Conservation (phyloP, 1,140 invertebrate genomes). For the Cherax destructor region DNA sequence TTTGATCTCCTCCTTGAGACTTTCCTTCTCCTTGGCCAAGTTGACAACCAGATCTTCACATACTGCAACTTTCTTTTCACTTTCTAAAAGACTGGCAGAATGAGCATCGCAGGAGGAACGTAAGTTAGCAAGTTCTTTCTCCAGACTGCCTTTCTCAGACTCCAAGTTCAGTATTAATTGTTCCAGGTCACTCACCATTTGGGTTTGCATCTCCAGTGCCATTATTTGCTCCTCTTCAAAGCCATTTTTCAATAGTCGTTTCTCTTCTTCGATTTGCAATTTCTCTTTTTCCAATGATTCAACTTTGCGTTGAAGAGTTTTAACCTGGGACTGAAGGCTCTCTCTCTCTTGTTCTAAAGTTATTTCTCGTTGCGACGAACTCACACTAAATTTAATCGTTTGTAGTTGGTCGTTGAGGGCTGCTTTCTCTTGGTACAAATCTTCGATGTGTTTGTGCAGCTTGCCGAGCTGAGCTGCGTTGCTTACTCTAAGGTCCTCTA, state of each 20-base stretch:
- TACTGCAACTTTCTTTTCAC: slow-evolving; percentile 42
- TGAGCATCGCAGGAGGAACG: slow-evolving; percentile 38
- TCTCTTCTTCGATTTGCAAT: slow-evolving; percentile 69
- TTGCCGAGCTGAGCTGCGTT: slow-evolving; percentile 55
- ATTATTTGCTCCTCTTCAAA: slow-evolving; percentile 68
- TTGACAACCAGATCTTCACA: slow-evolving; percentile 38
- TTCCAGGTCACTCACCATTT: slow-evolving; percentile 70
- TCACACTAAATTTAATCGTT: slow-evolving; percentile 67
- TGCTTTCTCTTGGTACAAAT: slow-evolving; percentile 72
- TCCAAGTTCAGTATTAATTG: slow-evolving; percentile 68
- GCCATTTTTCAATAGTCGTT: slow-evolving; percentile 67
- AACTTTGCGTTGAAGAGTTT: slow-evolving; percentile 37
- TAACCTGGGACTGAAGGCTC: slow-evolving; percentile 18
- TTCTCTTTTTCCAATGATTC: slow-evolving; percentile 49
- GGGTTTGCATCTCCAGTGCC: slow-evolving; percentile 65
- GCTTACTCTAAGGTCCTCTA: slow-evolving; percentile 70
- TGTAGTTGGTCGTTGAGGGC: slow-evolving; percentile 72
- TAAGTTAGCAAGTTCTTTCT: slow-evolving; percentile 43
- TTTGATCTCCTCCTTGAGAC: slow-evolving; percentile 42
- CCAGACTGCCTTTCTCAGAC: slow-evolving; percentile 53
- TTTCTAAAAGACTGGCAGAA: slow-evolving; percentile 18
- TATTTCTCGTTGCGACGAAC: background rate
- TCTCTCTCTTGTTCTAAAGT: slow-evolving; percentile 38
- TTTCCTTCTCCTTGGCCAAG: slow-evolving; percentile 38
- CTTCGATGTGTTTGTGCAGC: slow-evolving; percentile 71